Evolutionary conservation across 2,888 invertebrate genomes (phyloP).

Genomic region (Archaeoteleia sp.): DNA sequence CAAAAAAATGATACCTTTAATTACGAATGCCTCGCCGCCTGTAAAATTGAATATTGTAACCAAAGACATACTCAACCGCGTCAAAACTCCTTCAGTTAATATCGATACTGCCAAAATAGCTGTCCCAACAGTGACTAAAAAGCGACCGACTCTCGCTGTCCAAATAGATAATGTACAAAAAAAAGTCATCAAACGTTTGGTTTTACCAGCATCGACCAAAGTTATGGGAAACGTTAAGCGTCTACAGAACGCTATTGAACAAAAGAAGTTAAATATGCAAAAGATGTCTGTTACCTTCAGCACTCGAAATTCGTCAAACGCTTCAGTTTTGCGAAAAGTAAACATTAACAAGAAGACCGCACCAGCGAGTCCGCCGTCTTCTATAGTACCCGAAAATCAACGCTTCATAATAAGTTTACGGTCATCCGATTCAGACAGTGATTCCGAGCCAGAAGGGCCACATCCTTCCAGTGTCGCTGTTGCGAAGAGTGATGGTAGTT

Average conservation of each 20-base stretch:
- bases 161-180: constrained; percentile 9
- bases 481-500: constrained; percentile 9
- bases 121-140: not conserved
- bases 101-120: no score
- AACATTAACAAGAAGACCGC: constrained; percentile 55
- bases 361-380: constrained; percentile 56
- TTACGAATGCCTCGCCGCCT: not conserved
- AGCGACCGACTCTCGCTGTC: constrained; percentile 1
- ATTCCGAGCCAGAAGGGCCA: constrained; percentile 60
- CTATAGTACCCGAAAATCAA: constrained; percentile 51
- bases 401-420: constrained; percentile 66
- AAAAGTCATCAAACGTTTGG: constrained; percentile 60
- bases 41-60: not conserved
- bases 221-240: constrained; percentile 68
- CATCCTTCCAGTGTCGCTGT: constrained; percentile 14
- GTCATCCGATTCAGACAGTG: constrained; percentile 67
- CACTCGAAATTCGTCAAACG: constrained; percentile 51
- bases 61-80: not conserved
- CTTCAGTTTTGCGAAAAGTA: constrained; percentile 50
- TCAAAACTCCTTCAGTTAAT: no score
- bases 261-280: constrained; percentile 62
- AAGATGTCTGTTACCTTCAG: constrained; percentile 53
- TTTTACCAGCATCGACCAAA: constrained; percentile 62
- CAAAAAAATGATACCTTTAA: not conserved
- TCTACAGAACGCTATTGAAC: constrained; percentile 63